Conservation (phyloP, 2,113 vertebrate genomes). For the Cichladusa arquata region DNA sequence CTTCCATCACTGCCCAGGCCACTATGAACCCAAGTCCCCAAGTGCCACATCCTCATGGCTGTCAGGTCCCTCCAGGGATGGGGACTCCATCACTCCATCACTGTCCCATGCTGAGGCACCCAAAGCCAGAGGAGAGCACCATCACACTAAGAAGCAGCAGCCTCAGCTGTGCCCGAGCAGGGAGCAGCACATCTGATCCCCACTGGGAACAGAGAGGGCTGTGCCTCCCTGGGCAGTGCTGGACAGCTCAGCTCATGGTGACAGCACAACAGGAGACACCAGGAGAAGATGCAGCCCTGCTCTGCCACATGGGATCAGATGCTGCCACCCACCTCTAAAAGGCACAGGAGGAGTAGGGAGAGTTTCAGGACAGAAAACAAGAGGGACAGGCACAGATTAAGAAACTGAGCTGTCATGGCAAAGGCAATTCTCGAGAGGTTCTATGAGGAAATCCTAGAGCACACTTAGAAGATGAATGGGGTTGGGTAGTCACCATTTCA, state of each 20-base stretch:
- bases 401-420: not conserved
- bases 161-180: accelerated
- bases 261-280: not conserved
- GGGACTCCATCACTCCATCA: not conserved
- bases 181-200: accelerated
- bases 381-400: accelerated
- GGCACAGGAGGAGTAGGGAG: not conserved
- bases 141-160: not conserved
- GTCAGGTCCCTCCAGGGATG: not conserved
- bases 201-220: not conserved
- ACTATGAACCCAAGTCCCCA: not conserved
- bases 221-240: not conserved
- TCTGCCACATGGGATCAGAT: accelerated
- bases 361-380: not conserved
- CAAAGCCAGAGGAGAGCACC: not conserved
- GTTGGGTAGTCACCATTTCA: not conserved
- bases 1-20: not conserved
- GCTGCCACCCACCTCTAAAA: not conserved
- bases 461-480: accelerated
- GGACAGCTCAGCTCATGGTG: accelerated
- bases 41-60: accelerated
- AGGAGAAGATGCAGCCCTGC: not conserved
- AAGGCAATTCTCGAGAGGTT: not conserved
- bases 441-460: not conserved
- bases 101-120: not conserved